Evolutionary conservation across 92 coral and sea anemone genomes (phyloP), one percentile per base, ranked within the genome.

Genomic region (Scolanthus callimorphus): DNA sequence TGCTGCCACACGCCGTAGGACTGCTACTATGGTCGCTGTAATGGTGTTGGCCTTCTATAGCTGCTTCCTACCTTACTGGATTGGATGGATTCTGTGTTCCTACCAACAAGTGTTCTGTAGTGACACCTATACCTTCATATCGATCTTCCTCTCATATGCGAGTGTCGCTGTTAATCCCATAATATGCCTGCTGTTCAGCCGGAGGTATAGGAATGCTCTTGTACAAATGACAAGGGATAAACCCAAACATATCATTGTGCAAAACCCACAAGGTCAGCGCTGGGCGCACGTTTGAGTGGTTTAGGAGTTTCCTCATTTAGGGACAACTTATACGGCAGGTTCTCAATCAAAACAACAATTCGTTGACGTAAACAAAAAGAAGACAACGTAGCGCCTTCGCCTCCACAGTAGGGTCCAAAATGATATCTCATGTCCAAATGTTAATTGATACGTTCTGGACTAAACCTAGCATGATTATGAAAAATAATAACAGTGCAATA

Each of bases 161-260:
- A 81, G 78, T 46, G 78, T 78, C n/a, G 87, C 87, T 17, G 71
- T 81, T 4, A 81, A 81, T 38, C 87, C 87, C 1, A 11, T 67
- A 1, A 81, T 81, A 11, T 81, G 75, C 25, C 27, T 68, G 47
- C 27, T 57, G 3, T 68, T 68, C 25, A 55, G 75, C 23, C 75
- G 75, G 0, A 59, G 54, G 28, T 68, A 68, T 19, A 27, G 75
- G 20, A 9, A 9, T 21, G 52, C 23, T 4, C 52, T 46, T 21
- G 8, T 21, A 21, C 11, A 46, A 21, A 46, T 46, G 52, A 9
- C 22, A 4, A 34, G 15, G 15, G 41, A 34, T 15, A 34, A 15
- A 34, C 15, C 41, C 41, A 34, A 34, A 15, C 41, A 34, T 15
- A 15, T 34, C n/a, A n/a, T n/a, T n/a, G n/a, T n/a, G n/a, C n/a